Percentiles rank a stretch among this genome's conserved stretches.
phyloP scores from a whole-genome alignment of 1,140 invertebrate species.

The Drosophila carrolli region DNA sequence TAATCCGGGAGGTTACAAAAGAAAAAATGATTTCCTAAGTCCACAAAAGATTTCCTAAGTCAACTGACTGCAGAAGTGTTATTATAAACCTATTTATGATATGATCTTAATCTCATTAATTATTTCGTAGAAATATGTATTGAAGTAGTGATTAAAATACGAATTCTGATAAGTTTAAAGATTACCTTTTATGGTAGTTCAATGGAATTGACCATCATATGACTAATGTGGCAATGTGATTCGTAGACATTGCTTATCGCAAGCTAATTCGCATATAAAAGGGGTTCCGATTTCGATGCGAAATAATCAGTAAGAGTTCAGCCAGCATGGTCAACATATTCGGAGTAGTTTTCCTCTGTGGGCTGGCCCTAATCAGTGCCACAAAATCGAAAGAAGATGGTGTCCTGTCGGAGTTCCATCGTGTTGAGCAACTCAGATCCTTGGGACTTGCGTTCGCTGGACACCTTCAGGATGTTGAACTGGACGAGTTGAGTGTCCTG shows the following conservation, averaged over 20 bases:
- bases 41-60: too few relatives aligned
- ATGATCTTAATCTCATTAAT: too few relatives aligned
- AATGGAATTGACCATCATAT: not conserved
- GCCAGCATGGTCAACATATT: slow-evolving; percentile 12
- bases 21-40: too few relatives aligned
- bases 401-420: slow-evolving; percentile 3
- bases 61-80: too few relatives aligned
- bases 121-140: too few relatives aligned
- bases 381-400: not conserved
- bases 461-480: slow-evolving; percentile 1
- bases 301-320: not conserved
- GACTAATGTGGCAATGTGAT: not conserved
- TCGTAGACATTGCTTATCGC: slow-evolving; percentile 8
- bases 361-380: not conserved
- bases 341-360: slow-evolving; percentile 3
- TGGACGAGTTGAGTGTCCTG: not conserved
- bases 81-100: too few relatives aligned
- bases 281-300: too few relatives aligned
- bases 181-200: not conserved
- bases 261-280: slow-evolving; percentile 14
- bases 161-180: not conserved
- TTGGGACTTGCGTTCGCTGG: slow-evolving; percentile 21
- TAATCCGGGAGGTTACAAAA: too few relatives aligned
- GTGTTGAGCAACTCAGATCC: slow-evolving; percentile 7
- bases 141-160: not conserved